Percentiles rank a stretch among this genome's conserved stretches.
phyloP scores from a whole-genome alignment of 1,140 invertebrate genomes.

The Drosophila rhopaloa region DNA sequence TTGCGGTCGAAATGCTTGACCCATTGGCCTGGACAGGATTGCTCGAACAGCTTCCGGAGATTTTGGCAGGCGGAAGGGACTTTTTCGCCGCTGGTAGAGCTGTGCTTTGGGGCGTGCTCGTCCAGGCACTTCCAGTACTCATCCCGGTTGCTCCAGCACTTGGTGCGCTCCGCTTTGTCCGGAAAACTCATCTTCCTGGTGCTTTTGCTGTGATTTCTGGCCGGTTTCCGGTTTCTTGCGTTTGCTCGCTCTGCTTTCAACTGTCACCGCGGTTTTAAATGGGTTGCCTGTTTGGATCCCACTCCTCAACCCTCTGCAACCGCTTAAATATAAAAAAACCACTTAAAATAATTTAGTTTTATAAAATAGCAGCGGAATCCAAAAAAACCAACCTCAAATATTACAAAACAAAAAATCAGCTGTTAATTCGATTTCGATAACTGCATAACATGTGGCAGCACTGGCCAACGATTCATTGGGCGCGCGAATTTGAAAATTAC shows the following conservation, averaged over 20 bases:
- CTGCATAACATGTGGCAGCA: not conserved
- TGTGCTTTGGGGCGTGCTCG: conserved; percentile 86
- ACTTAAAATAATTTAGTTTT: not conserved
- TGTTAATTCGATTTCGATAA: conserved; percentile 11
- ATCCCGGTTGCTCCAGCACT: conserved; percentile 94
- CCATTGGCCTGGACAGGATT: conserved; percentile 94
- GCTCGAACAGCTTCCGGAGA: conserved; percentile 92
- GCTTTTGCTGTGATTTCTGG: conserved; percentile 6
- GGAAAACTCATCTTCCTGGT: conserved; percentile 91
- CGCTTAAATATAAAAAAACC: not conserved
- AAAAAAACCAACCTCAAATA: conserved; percentile 42
- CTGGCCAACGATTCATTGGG: not conserved
- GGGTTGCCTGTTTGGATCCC: too few species aligned
- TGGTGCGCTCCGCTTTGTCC: conserved; percentile 90
- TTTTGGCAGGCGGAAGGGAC: conserved; percentile 88
- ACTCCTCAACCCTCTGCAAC: not conserved
- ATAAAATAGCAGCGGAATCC: conserved; percentile 1
- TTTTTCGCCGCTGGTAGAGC: conserved; percentile 80
- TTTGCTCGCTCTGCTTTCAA: not conserved
- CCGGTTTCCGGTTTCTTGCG: not conserved
- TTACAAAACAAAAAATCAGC: conserved; percentile 48
- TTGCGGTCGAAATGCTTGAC: conserved; percentile 97
- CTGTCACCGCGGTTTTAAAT: not conserved
- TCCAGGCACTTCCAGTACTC: conserved; percentile 96
- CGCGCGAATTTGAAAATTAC: not conserved